A percentile compares a stretch with the other conserved stretches of the same genome.
These are phyloP conservation scores for Tyto alba DNA, from an alignment of 2,113 vertebrate species.

Conservation along the genomic window DNA sequence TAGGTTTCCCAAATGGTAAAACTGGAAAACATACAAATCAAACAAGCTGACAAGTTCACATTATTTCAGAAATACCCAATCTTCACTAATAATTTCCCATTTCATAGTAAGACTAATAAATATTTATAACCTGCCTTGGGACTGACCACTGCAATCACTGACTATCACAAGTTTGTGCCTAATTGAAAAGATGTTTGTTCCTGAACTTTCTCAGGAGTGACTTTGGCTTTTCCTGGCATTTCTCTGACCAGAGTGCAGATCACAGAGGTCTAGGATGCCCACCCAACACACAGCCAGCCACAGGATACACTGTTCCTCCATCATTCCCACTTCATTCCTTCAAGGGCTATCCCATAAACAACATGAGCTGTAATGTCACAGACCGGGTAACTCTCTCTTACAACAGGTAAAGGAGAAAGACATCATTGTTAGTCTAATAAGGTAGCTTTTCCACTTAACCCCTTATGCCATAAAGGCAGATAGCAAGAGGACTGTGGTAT, in stretches of 20 bases:
- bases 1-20: neutral
- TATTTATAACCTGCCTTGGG: neutral
- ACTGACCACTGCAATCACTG: neutral
- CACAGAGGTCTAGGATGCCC: neutral
- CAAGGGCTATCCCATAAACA: neutral
- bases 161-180: neutral
- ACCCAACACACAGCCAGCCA: neutral
- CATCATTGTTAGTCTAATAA: neutral
- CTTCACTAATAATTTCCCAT: neutral
- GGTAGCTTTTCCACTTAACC: neutral
- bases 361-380: neutral
- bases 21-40: neutral
- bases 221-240: neutral
- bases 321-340: neutral
- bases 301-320: neutral
- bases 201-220: neutral
- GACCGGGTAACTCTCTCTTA: neutral
- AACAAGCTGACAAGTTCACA: neutral
- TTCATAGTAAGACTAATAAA: neutral
- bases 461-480: neutral
- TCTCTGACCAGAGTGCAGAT: neutral
- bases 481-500: neutral
- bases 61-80: neutral
- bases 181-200: neutral
- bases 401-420: neutral